Base-by-base conservation (phyloP, 2,888 invertebrate genomes). In the Drosophila barbarae region DNA sequence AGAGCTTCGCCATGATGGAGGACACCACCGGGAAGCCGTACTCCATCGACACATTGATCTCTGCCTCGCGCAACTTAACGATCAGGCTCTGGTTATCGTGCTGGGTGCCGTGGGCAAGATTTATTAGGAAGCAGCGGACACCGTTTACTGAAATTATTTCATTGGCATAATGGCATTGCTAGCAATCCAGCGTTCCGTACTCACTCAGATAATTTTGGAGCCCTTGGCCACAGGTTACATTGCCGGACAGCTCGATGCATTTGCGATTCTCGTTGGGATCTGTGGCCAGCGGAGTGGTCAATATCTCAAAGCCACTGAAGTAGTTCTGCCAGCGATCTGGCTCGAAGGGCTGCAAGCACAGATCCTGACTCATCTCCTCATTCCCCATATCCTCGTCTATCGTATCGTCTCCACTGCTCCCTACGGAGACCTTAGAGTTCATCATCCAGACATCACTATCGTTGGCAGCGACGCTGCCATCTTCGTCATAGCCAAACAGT, bases 111-210 rank as follows among this genome's bases (percentile, higher is more conserved):
- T 50, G 36, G 32, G 85, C 88, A 0, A 88, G 78, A 59, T 88
- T 81, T 6, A 88, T 56, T 46, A 84, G 64, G 47, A 87, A 88
- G 26, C 86, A 86, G 5, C 86, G 84, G 2, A 86, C 64, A 0
- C 87, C 87, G 6, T 67, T 56, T 3, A 72, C 87, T 78, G 47
- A 35, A 44, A 10, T 9, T 1, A 6, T 18, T 28, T 18, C 10
- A 38, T 18, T 2, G 10, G n/a, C n/a, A n/a, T 18, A 9, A 15
- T 9, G 1, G 1, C 3, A 9, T 34, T 23, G 23, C 30, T 34
- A 5, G 36, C 3, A 9, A 39, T 21, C 1, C 18, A 21, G 3
- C 7, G 12, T 23, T 41, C 0, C 9, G 1, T 23, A 77, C 86
- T 76, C 44, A 86, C 86, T 65, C 32, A 86, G 57, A 57, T 72